Evolutionary conservation across 1,140 invertebrate species (phyloP), one percentile per base, ranked within the genome.

Genomic region (Caerostris darwini): DNA sequence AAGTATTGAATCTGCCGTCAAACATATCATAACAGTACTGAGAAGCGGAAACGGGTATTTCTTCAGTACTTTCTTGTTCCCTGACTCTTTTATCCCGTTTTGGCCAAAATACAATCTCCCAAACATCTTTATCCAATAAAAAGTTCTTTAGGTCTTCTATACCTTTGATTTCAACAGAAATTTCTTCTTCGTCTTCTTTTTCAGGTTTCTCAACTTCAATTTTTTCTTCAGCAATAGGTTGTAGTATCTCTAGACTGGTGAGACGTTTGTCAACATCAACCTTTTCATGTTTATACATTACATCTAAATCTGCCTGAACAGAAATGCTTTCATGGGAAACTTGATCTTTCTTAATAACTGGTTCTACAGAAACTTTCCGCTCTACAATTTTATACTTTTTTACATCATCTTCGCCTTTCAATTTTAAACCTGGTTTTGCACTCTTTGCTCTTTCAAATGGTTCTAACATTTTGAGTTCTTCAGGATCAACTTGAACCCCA

Each of bases 101-200:
- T 77, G 12, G 19, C 71, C 71, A 77, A 77, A 53, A 77, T 77
- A 77, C 34, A 50, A 53, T 12, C 4, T 77, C 10, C 71, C 71
- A 77, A 50, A 77, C 71, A 14, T 77, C 8, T 53, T 77, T 77
- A 50, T 77, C 71, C 10, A 53, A 77, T 53, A 77, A 77, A 77
- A 77, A 77, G 0, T 8, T 3, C 53, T 50, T 53, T 50, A 77
- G 53, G 53, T 50, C 8, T 14, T 77, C 10, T 12, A 77, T 50
- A 7, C 12, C 71, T 77, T 77, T 77, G 4, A 4, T 77, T 77
- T 53, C 19, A 77, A 4, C 5, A 69, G 4, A 69, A 7, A 19
- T 19, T 69, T 71, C 12, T 53, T 77, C 34, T 5, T 53, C 69
- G 19, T 19, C 8, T 53, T 53, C 34, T 50, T 10, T 3, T 14